A percentile compares a stretch with the other conserved stretches of the same genome.
Conservation (phyloP, 92 coral and sea anemone species). For the Isaurus tuberculatus region DNA sequence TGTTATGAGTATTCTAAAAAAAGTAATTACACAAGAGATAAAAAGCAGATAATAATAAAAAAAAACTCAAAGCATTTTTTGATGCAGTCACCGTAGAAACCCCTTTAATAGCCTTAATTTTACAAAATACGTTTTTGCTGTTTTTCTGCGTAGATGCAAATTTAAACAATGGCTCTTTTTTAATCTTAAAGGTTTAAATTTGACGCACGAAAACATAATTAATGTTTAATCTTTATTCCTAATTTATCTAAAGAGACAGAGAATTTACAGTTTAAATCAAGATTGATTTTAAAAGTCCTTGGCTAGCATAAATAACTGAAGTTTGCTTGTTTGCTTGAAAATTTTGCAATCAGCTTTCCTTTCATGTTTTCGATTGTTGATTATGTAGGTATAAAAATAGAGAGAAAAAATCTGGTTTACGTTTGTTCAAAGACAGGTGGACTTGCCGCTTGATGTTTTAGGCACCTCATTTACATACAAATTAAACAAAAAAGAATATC, state of each 20-base stretch:
- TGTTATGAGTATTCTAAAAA: too few relatives aligned
- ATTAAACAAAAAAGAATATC: background rate
- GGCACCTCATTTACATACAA: slow-evolving; percentile 39
- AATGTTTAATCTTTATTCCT: slow-evolving; percentile 20
- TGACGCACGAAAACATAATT: background rate
- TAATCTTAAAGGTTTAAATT: background rate
- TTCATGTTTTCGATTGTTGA: background rate
- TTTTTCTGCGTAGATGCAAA: background rate
- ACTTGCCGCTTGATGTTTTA: background rate
- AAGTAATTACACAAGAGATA: too few relatives aligned
- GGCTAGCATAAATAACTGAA: background rate
- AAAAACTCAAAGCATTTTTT: too few relatives aligned
- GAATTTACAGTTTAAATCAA: background rate
- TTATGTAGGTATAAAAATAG: background rate
- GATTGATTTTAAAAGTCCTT: background rate
- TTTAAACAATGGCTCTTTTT: background rate
- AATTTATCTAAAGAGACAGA: slow-evolving; percentile 14
- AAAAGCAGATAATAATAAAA: too few relatives aligned
- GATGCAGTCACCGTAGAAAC: too few relatives aligned
- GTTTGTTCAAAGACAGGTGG: slow-evolving; percentile 38
- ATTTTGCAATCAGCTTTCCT: background rate
- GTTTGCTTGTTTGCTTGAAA: background rate
- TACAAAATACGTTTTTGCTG: background rate
- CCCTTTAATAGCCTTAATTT: too few relatives aligned
- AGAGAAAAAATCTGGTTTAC: background rate